Evolutionary conservation across 1,140 invertebrate species (phyloP), one percentile per base, ranked within the genome.

Genomic region (Paraescarpia echinospica): DNA sequence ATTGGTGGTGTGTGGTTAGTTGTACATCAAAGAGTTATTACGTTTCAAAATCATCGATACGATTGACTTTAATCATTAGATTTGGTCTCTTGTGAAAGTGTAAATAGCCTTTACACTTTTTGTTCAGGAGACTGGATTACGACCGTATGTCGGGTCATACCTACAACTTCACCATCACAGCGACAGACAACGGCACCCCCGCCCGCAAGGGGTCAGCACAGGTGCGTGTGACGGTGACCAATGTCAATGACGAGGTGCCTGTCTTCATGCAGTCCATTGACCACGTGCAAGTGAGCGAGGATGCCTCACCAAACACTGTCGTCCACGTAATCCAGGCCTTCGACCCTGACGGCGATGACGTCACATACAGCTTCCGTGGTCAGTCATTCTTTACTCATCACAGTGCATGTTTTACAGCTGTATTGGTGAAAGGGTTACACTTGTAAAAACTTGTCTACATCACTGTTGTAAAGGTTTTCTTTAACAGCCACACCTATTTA

Each of bases 301-400:
- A 99, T 95, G 98, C 98, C 0, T 97, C 98, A 0, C 96, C 98
- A 27, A 98, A 98, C 0, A 98, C 98, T 0, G 99, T 98, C 0
- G 98, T 99, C 0, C 96, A 99, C 0, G 97, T 99, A 0, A 98
- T 99, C 0, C 98, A 98, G 33, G 99, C 99, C 0, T 98, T 97
- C 0, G 99, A 99, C 95, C 98, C 98, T 59, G 99, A 99, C 96
- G 98, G 95, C 0, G 95, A 96, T 93, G 94, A 93, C 31, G 94
- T 96, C 18, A 94, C 93, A 35, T 95, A 95, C 92, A 95, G 93
- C 89, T 95, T 96, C 92, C 92, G 0, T 99, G 95, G 98, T 91
- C 12, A 91, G 34, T 91, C 35, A 12, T 34, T 90, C n/a, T n/a
- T n/a, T n/a, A n/a, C n/a, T n/a, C n/a, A n/a, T n/a, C n/a, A n/a